Percentiles rank a stretch among this genome's conserved stretches.
Conservation (phyloP, 2,797 vertebrate genomes). For the Oryzias dopingdopingensis region DNA sequence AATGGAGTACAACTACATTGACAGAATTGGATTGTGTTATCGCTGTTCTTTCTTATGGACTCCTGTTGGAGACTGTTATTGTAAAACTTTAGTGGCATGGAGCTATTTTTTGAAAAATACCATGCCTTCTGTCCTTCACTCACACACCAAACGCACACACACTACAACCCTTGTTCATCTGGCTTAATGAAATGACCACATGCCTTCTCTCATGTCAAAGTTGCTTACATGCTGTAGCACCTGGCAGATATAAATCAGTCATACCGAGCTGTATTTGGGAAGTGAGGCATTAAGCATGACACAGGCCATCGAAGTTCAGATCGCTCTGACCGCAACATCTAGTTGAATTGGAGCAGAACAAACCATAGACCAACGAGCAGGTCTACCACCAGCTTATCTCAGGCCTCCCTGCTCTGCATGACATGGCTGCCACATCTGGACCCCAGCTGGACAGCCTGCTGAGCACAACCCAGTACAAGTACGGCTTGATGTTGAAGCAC, state of each 20-base stretch:
- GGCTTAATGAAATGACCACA: conserved; percentile 76
- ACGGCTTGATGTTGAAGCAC: conserved; percentile 26
- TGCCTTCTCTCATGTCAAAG: conserved; percentile 66
- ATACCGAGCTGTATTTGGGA: conserved; percentile 79
- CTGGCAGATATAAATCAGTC: conserved; percentile 86
- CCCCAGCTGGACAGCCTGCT: conserved; percentile 62
- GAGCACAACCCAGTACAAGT: conserved; percentile 50
- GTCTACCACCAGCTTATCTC: conserved; percentile 65
- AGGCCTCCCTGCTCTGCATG: conserved; percentile 64
- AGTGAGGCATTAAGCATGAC: conserved; percentile 85
- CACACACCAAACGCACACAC: conserved; percentile 39
- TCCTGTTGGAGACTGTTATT: conserved; percentile 48
- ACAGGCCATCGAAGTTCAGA: conserved; percentile 80
- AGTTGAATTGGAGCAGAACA: conserved; percentile 72
- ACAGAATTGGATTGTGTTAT: conserved; percentile 53
- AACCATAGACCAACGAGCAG: conserved; percentile 55
- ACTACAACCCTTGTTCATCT: conserved; percentile 69
- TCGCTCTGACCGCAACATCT: conserved; percentile 78
- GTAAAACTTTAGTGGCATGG: conserved; percentile 54
- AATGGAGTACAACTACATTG: conserved; percentile 40
- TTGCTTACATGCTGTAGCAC: conserved; percentile 73
- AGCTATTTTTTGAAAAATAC: conserved; percentile 68
- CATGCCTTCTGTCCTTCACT: conserved; percentile 58
- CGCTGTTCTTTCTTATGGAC: conserved; percentile 46
- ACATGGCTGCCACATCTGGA: conserved; percentile 76